Base-by-base conservation (phyloP, 2,113 vertebrate genomes). In the Oreocharis arfaki region DNA sequence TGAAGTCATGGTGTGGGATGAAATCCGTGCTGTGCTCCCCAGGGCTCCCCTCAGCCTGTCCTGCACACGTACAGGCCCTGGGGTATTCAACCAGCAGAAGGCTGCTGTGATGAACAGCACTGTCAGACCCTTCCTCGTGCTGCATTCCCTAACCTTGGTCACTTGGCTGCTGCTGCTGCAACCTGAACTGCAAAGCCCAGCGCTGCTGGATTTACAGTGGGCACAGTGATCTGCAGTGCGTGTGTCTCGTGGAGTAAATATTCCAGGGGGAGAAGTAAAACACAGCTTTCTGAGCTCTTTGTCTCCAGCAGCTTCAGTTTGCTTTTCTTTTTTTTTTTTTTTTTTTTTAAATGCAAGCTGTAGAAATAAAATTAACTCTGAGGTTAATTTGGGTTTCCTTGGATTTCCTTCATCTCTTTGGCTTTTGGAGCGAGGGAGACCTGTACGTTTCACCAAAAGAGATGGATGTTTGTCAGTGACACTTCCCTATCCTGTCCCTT, bases 1-100 rank as follows among this genome's bases (percentile, higher is more conserved):
- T 90, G 96, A 84, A 91, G 94, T 82, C 92, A 84, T 83, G 37
- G 39, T 13, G 52, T 47, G 61, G 87, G 92, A 60, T 64, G 80
- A 39, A 53, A 92, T 30, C 41, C n/a, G 65, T 84, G 84, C 88
- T 84, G 37, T 2, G 10, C 82, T 84, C 69, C 50, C 52, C 74
- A 41, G 71, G 35, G 53, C 74, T 89, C 80, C 78, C 71, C 71
- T 63, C 76, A 32, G 61, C 50, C 90, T 84, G 59, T 67, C 63
- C 64, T 86, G 69, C 75, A 30, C 42, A 11, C 0, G 1, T 2
- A 4, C 67, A 76, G 30, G 55, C 13, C 84, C 59, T 28, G 6
- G 37, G 82, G 15, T 50, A 33, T 26, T 67, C 60, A 84, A 24
- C 64, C 35, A 82, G 75, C 65, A 69, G 23, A 30, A 67, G 63